Conservation (phyloP, 2,888 invertebrate species). For the Teleogryllus oceanicus region DNA sequence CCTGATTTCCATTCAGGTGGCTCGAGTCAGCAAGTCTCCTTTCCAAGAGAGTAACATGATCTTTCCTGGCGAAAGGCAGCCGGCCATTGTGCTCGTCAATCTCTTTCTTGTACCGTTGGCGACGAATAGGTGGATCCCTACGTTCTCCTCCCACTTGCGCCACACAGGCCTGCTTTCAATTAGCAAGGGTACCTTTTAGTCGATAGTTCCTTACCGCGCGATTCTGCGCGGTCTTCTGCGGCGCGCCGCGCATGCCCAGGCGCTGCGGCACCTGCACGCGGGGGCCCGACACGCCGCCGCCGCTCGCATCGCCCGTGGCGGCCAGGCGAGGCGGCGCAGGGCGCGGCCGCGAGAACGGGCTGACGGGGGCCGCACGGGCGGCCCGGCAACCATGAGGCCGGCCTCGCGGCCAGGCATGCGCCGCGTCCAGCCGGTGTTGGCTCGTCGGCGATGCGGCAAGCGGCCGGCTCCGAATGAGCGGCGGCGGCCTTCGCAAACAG, state of each 20-base stretch:
- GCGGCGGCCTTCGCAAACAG: background rate
- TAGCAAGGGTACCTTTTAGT: too few relatives aligned
- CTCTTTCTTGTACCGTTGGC: too few relatives aligned
- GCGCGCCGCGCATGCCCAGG: background rate
- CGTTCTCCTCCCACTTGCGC: too few relatives aligned
- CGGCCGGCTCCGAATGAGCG: background rate
- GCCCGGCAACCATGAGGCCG: background rate
- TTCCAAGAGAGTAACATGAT: too few relatives aligned
- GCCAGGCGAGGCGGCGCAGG: background rate
- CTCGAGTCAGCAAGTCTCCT: too few relatives aligned
- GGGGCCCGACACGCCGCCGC: background rate
- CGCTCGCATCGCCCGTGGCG: background rate
- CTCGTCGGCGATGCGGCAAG: background rate
- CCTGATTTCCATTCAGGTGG: too few relatives aligned
- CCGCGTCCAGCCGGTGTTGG: background rate
- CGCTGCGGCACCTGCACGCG: background rate
- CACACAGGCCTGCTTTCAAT: too few relatives aligned
- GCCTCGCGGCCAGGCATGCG: background rate
- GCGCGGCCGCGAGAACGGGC: background rate
- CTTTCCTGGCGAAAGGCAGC: too few relatives aligned
- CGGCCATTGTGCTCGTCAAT: too few relatives aligned
- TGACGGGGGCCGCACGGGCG: background rate
- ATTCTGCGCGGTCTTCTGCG: background rate
- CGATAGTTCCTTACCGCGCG: too few relatives aligned
- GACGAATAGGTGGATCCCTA: too few relatives aligned